A percentile compares a stretch with the other conserved stretches of the same genome.
Conservation (phyloP, 2,888 invertebrate species). For the Acholoe squamosa region DNA sequence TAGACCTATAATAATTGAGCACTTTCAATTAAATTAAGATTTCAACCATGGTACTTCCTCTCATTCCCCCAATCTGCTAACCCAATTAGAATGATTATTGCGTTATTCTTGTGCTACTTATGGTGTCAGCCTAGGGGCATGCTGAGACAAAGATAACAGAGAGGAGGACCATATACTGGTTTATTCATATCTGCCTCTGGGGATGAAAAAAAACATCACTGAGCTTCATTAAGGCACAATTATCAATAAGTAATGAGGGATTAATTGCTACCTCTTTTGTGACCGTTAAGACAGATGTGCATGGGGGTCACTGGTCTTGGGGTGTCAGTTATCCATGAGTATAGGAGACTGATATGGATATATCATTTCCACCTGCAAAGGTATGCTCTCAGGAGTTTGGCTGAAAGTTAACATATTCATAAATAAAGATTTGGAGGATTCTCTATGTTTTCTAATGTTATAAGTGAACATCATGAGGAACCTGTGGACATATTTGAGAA, state of each 20-base stretch:
- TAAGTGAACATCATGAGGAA: no score
- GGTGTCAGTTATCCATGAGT: background rate
- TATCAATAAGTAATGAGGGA: background rate
- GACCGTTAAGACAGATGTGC: constrained; percentile 1
- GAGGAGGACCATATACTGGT: background rate
- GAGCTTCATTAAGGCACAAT: background rate
- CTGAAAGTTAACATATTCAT: no score
- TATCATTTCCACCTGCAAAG: background rate
- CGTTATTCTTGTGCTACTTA: background rate
- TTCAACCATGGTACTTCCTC: background rate
- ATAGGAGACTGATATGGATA: background rate
- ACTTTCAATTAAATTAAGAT: background rate
- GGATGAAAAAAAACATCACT: background rate
- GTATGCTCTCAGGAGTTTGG: background rate
- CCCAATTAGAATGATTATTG: constrained; percentile 5
- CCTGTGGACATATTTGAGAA: no score
- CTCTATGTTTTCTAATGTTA: no score
- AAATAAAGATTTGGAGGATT: no score
- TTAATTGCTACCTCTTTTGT: background rate
- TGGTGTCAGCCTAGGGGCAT: background rate
- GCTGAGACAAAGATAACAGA: background rate
- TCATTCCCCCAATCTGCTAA: no score
- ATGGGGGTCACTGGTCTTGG: background rate
- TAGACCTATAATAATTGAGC: background rate
- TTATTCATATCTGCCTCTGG: background rate